Conservation (phyloP, 1,140 invertebrate genomes). For the Drosophila ogumai region DNA sequence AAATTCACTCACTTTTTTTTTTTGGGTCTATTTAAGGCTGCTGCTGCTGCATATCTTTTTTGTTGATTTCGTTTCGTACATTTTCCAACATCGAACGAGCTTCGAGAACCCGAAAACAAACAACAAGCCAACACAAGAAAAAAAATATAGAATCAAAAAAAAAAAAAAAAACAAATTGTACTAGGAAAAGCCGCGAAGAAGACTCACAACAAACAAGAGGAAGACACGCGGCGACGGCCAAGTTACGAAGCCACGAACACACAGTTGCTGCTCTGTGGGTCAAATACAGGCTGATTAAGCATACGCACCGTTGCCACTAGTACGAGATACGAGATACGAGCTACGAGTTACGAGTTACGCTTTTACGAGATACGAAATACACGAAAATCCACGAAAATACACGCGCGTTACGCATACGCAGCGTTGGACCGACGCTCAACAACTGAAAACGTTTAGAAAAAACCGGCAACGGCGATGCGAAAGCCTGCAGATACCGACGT, state of each 20-base stretch:
- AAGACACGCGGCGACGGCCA: slow-evolving; percentile 23
- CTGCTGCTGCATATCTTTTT: slow-evolving; percentile 6
- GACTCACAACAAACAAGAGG: slow-evolving; percentile 59
- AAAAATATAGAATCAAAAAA: slow-evolving; percentile 9
- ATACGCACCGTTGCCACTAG: slow-evolving; percentile 31
- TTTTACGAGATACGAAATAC: not conserved
- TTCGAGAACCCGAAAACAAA: slow-evolving; percentile 29
- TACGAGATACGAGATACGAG: not conserved
- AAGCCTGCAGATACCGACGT: slow-evolving; percentile 72
- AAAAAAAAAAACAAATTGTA: slow-evolving; percentile 10
- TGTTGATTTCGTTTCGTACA: slow-evolving; percentile 32
- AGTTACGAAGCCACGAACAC: slow-evolving; percentile 4
- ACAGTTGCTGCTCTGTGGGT: slow-evolving; percentile 58
- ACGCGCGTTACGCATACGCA: slow-evolving; percentile 34
- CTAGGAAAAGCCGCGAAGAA: slow-evolving; percentile 10
- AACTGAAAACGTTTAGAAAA: slow-evolving; percentile 13
- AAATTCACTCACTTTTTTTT: slow-evolving; percentile 14
- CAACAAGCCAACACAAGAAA: slow-evolving; percentile 22
- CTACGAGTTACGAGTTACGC: not conserved
- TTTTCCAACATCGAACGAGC: slow-evolving; percentile 9
- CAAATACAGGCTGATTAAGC: slow-evolving; percentile 33
- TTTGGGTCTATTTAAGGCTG: slow-evolving; percentile 7
- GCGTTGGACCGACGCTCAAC: slow-evolving; percentile 28
- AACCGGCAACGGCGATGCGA: slow-evolving; percentile 50
- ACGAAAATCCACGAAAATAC: not conserved